Evolutionary conservation across 2,797 vertebrate genomes (phyloP).

Genomic region (Falco rusticolus): DNA sequence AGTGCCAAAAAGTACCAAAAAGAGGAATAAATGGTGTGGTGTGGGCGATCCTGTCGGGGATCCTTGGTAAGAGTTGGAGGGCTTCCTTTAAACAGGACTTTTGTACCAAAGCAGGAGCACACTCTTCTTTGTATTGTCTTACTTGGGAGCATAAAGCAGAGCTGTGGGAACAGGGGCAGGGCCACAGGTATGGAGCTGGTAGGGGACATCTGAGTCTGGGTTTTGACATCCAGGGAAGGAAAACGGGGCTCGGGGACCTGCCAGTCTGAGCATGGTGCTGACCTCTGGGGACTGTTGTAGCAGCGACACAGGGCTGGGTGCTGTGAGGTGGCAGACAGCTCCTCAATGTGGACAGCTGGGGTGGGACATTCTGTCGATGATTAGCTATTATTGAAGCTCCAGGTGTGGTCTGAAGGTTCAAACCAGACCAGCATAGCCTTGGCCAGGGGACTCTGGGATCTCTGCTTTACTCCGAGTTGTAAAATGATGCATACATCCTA

Average conservation of each 20-base stretch:
- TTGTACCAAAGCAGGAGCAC: not conserved
- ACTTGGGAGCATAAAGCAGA: not conserved
- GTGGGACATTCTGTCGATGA: fast-evolving
- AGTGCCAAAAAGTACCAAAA: not conserved
- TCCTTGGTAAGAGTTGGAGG: not conserved
- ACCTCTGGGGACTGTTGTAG: not conserved
- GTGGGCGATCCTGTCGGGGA: not conserved
- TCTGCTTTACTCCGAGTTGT: not conserved
- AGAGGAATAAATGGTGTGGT: not conserved
- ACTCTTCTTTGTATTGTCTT: not conserved
- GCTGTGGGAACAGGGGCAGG: not conserved
- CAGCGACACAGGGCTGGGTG: not conserved
- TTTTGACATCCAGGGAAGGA: not conserved
- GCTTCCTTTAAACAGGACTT: not conserved
- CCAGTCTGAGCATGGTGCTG: not conserved
- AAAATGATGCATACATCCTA: not conserved
- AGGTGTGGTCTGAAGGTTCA: not conserved
- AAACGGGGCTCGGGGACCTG: not conserved
- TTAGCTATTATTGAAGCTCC: not conserved
- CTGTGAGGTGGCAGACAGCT: not conserved
- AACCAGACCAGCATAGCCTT: not conserved
- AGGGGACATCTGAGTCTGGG: not conserved
- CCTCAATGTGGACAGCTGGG: not conserved
- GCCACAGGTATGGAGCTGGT: not conserved
- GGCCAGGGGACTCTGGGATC: not conserved